Evolutionary conservation across 92 coral and sea anemone genomes (phyloP).

Genomic region (Zoanthus sansibaricus): DNA sequence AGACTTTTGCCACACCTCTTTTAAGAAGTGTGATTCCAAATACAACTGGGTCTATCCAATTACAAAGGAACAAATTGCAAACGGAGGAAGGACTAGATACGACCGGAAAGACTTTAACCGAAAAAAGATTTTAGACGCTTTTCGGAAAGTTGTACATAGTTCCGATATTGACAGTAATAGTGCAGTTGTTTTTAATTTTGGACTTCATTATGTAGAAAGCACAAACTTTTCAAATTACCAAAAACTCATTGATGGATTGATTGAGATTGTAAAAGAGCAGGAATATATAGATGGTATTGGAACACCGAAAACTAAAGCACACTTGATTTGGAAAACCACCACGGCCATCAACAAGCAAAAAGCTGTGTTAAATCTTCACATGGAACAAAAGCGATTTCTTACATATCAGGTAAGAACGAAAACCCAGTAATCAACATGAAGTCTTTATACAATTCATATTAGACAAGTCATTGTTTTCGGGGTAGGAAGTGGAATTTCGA

Average conservation of each 20-base stretch:
- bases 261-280: conserved; percentile 26
- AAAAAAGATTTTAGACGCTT: conserved; percentile 64
- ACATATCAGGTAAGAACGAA: conserved; percentile 69
- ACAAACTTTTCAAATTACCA: conserved; percentile 45
- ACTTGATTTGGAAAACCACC: conserved; percentile 80
- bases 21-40: conserved; percentile 65
- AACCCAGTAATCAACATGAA: background rate
- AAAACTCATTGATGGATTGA: conserved; percentile 28
- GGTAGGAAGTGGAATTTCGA: too few relatives aligned
- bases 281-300: background rate
- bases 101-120: conserved; percentile 72
- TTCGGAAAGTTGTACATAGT: conserved; percentile 63
- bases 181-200: conserved; percentile 43
- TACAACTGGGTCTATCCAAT: conserved; percentile 91
- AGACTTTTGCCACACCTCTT: conserved; percentile 64
- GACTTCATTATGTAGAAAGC: conserved; percentile 41
- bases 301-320: conserved; percentile 19
- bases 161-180: conserved; percentile 61
- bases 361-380: conserved; percentile 45
- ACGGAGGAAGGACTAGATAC: conserved; percentile 54
- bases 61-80: conserved; percentile 68
- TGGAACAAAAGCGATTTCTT: conserved; percentile 66
- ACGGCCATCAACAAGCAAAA: conserved; percentile 75
- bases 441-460: background rate
- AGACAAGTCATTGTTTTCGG: too few relatives aligned